Evolutionary conservation across 2,888 invertebrate genomes (phyloP).

Genomic region (Steromphala cineraria): DNA sequence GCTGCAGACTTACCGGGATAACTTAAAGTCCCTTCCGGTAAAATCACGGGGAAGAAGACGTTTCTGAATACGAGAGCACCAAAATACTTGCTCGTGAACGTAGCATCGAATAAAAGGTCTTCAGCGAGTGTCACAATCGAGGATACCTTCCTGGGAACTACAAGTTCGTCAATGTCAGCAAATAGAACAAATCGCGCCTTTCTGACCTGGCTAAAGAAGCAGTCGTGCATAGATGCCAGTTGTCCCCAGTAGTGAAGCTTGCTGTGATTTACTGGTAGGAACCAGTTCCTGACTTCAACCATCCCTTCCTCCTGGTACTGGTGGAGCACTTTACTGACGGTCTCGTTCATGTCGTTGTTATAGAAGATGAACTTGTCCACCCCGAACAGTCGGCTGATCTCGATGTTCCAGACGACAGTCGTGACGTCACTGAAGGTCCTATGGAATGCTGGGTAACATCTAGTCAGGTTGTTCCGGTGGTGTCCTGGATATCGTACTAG

Average conservation of each 20-base stretch:
- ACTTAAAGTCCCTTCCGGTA: background rate
- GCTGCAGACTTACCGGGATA: background rate
- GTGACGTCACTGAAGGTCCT: background rate
- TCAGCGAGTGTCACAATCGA: background rate
- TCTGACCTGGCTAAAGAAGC: background rate
- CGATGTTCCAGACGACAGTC: background rate
- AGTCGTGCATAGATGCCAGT: background rate
- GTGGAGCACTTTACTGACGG: background rate
- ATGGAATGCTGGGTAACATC: conserved; percentile 5
- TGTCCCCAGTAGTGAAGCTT: background rate
- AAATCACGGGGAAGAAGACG: background rate
- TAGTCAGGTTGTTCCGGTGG: background rate
- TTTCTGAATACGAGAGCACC: conserved; percentile 2
- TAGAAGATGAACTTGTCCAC: background rate
- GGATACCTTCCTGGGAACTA: background rate
- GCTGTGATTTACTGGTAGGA: background rate
- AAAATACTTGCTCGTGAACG: background rate
- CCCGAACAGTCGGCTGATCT: background rate
- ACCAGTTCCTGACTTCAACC: conserved; percentile 1
- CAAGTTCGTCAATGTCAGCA: background rate
- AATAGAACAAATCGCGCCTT: background rate
- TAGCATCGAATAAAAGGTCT: background rate
- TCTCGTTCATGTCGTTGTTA: background rate
- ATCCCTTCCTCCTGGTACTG: background rate
- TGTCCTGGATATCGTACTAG: background rate